A percentile compares a stretch with the other conserved stretches of the same genome.
Evolutionary conservation across 2,113 vertebrate species (phyloP).

Genomic region (Charadrius vociferus): DNA sequence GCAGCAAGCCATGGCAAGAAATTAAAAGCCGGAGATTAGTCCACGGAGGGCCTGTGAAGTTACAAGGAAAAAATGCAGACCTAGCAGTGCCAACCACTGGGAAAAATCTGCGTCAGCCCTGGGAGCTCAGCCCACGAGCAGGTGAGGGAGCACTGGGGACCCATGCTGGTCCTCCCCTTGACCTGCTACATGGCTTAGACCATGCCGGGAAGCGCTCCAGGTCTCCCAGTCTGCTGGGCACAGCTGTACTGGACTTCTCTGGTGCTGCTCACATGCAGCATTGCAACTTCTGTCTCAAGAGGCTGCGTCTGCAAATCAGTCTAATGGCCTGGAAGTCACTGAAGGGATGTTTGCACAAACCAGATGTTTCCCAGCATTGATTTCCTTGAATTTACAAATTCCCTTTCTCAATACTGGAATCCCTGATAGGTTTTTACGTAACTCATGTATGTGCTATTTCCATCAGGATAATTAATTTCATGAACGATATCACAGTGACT

Average conservation of each 20-base stretch:
- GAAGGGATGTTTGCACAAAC: not conserved
- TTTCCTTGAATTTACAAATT: not conserved
- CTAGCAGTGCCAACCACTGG: not conserved
- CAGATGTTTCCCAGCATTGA: not conserved
- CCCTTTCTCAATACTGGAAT: not conserved
- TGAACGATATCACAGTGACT: not conserved
- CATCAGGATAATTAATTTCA: not conserved
- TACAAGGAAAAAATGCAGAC: conserved; percentile 32
- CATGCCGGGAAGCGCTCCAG: not conserved
- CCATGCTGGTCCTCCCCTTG: not conserved
- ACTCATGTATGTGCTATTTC: not conserved
- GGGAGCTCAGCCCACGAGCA: not conserved
- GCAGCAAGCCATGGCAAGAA: conserved; percentile 54
- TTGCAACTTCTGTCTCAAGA: not conserved
- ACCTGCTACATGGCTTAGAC: not conserved
- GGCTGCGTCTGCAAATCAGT: not conserved
- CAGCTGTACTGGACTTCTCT: not conserved
- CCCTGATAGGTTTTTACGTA: not conserved
- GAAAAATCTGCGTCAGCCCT: not conserved
- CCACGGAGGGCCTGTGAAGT: conserved; percentile 1
- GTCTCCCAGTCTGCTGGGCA: not conserved
- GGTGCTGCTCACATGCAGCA: not conserved
- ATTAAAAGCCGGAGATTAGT: not conserved
- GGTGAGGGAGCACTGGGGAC: not conserved
- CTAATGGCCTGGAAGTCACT: not conserved